Base-by-base conservation (phyloP, 2,888 invertebrate species). In the Chouioia cunea region DNA sequence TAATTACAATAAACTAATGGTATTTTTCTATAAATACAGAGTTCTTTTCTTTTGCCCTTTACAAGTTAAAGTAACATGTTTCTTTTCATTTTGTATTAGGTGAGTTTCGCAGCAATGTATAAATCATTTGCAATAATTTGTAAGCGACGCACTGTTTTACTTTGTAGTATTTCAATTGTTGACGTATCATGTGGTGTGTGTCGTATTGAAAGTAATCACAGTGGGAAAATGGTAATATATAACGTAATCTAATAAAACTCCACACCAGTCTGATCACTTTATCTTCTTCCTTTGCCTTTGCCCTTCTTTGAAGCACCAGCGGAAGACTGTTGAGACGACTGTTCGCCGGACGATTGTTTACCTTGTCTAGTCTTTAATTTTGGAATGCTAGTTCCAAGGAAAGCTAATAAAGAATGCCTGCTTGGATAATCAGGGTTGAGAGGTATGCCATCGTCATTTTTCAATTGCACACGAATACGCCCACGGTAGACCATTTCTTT, bases 381-480 rank as follows among this genome's bases (percentile, higher is more conserved):
- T 0, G 97, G 97, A 82, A 98, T 97, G 83, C 91, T 94, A 77
- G 92, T 91, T 18, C 93, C 93, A 73, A 96, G 86, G 84, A 93
- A 92, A 65, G 89, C 82, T 88, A 97, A 89, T 2, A 98, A 82
- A 54, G 93, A 91, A 76, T 95, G 93, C 75, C 96, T 90, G 0
- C 91, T 90, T 0, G 93, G 88, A 79, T 93, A 93, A 48, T 92
- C 90, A 0, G 91, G 84, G 82, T 93, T 92, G 36, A 91, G 87
- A 0, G 93, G 91, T 20, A 90, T 87, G 0, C 96, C 97, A 86
- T 97, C 95, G 82, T 97, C 96, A 84, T 96, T 93, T 83, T 93
- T 95, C 72, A 99, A 86, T 82, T 99, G 97, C 0, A 99, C 93
- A 65, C 98, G 89, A 74, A 99, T 93, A 70, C 99, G 90, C 0